These are phyloP conservation scores for Grapholita molesta DNA, from an alignment of 1,140 invertebrate species.

Conservation along the genomic window DNA sequence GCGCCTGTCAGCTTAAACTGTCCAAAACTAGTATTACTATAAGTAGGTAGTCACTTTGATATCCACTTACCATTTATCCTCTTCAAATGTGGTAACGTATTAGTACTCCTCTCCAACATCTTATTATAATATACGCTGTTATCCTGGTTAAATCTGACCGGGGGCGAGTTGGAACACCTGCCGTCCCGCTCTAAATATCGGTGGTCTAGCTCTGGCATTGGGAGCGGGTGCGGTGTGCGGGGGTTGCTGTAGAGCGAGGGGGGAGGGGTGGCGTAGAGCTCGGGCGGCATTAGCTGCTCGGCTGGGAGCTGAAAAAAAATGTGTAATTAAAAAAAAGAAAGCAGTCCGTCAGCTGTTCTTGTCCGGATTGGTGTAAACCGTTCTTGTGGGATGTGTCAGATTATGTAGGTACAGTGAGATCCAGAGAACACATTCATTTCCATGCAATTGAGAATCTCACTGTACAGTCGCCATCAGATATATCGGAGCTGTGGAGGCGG, in stretches of 20 bases:
- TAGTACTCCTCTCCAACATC: constrained; percentile 41
- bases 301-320: constrained; percentile 42
- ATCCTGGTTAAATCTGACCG: constrained; percentile 50
- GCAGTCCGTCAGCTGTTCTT: too few relatives aligned
- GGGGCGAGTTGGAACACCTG: constrained; percentile 50
- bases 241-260: constrained; percentile 54
- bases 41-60: too few relatives aligned
- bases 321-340: too few relatives aligned
- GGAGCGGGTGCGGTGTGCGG: constrained; percentile 49
- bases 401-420: too few relatives aligned
- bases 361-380: too few relatives aligned
- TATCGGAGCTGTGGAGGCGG: too few relatives aligned
- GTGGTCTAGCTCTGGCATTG: constrained; percentile 57
- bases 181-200: constrained; percentile 42
- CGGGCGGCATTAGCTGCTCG: constrained; percentile 54
- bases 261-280: constrained; percentile 41
- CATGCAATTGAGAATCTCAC: too few relatives aligned
- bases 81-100: constrained; percentile 50
- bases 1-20: too few relatives aligned
- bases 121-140: constrained; percentile 55
- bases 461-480: too few relatives aligned
- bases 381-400: too few relatives aligned
- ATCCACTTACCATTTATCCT: constrained; percentile 42
- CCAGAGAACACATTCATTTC: too few relatives aligned
- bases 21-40: too few relatives aligned